Percentiles rank a stretch among this genome's conserved stretches.
Conservation (phyloP, 2,113 vertebrate species). For the Cyanoramphus novaezelandiae region DNA sequence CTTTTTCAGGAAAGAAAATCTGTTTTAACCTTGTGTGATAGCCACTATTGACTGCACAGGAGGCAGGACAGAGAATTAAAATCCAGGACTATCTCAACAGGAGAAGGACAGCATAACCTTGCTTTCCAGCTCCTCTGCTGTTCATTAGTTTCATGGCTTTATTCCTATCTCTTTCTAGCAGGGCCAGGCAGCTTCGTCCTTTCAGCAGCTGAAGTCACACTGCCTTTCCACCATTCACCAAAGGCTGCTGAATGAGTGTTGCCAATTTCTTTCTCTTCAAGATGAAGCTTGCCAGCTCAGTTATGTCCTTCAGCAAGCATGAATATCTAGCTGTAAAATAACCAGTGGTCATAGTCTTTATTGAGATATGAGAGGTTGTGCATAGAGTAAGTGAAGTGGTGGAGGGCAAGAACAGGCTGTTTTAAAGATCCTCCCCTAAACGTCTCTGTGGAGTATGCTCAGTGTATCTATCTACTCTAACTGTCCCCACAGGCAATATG, state of each 20-base stretch:
- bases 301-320: neutral
- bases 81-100: neutral
- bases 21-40: neutral
- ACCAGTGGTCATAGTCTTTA: neutral
- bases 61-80: slow-evolving; percentile 3
- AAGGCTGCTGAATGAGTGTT: neutral
- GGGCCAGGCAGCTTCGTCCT: slow-evolving; percentile 45
- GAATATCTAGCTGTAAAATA: neutral
- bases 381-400: neutral
- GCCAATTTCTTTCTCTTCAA: slow-evolving; percentile 37
- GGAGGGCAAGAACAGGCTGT: neutral
- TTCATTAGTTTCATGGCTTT: slow-evolving; percentile 66
- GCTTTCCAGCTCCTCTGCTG: neutral
- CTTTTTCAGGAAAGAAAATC: neutral
- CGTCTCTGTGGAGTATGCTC: neutral
- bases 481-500: neutral
- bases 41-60: neutral
- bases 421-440: neutral
- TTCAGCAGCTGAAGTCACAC: slow-evolving; percentile 14
- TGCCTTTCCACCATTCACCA: neutral
- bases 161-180: slow-evolving; percentile 69
- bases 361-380: neutral
- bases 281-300: slow-evolving; percentile 15
- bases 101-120: slow-evolving; percentile 52
- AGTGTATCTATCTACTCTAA: neutral